Conservation (phyloP, 2,113 vertebrate genomes). For the Caranx melampygus region DNA sequence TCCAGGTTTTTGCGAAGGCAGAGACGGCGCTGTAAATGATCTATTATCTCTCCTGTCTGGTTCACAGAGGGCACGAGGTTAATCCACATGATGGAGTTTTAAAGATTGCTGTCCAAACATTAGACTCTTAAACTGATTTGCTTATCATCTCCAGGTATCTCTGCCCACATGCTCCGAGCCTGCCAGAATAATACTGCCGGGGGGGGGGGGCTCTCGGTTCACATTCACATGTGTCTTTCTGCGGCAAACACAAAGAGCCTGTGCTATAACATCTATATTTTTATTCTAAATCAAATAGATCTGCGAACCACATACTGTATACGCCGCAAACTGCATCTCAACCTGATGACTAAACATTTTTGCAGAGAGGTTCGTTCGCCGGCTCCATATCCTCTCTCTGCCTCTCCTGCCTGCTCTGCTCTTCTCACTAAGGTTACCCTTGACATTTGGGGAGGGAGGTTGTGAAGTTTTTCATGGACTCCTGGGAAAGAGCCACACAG, state of each 20-base stretch:
- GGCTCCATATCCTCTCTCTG: constrained; percentile 1
- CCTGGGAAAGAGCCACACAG: constrained; percentile 54
- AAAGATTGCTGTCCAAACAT: constrained; percentile 55
- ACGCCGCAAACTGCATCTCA: background rate
- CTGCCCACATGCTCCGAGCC: background rate
- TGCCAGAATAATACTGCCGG: background rate
- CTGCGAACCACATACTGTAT: background rate
- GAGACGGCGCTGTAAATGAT: constrained; percentile 29
- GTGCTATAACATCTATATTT: background rate
- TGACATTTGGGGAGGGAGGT: constrained; percentile 62
- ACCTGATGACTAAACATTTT: constrained; percentile 25
- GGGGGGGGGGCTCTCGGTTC: too few species aligned
- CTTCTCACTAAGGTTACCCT: constrained; percentile 56
- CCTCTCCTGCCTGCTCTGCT: constrained; percentile 53
- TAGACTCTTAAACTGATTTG: constrained; percentile 32
- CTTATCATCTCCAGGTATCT: constrained; percentile 22
- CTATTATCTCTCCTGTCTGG: constrained; percentile 45
- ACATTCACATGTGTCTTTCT: too few species aligned
- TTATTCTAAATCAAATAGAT: background rate
- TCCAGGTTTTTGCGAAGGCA: constrained; percentile 38
- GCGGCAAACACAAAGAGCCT: background rate
- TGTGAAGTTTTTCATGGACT: constrained; percentile 63
- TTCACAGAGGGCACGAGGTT: constrained; percentile 54
- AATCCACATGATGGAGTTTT: constrained; percentile 59
- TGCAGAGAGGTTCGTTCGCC: constrained; percentile 3